Percentiles rank a stretch among this genome's conserved stretches.
Conservation (phyloP, 2,888 invertebrate species). For the Gisinianus flammeolus region DNA sequence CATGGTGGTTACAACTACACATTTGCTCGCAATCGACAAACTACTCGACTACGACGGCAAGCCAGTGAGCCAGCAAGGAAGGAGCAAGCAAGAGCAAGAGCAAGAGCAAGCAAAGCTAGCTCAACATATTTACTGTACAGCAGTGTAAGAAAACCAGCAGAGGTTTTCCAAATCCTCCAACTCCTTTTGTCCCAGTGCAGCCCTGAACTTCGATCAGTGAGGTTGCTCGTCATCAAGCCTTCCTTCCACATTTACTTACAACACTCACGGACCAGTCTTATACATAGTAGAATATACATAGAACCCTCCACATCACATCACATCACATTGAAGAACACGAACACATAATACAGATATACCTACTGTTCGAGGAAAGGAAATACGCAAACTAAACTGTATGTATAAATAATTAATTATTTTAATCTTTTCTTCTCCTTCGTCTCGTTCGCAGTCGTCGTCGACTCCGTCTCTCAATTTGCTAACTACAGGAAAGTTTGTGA, state of each 20-base stretch:
- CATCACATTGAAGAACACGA: too few species aligned
- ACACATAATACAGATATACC: too few species aligned
- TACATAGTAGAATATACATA: not conserved
- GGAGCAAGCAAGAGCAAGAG: not conserved
- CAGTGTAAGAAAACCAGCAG: not conserved
- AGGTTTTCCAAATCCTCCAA: slow-evolving; percentile 23
- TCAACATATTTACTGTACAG: not conserved
- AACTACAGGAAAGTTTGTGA: not conserved
- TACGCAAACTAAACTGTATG: not conserved
- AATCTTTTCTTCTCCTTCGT: not conserved
- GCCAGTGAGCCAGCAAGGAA: not conserved
- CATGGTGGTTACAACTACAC: not conserved
- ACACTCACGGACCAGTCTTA: not conserved
- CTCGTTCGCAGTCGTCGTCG: not conserved
- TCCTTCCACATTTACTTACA: slow-evolving; percentile 18
- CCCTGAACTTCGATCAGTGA: slow-evolving; percentile 29
- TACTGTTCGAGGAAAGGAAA: not conserved
- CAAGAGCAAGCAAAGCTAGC: not conserved
- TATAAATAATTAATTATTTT: slow-evolving; percentile 23
- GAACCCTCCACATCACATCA: not conserved
- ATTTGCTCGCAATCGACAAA: not conserved
- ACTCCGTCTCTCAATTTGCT: not conserved
- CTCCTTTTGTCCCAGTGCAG: slow-evolving; percentile 25
- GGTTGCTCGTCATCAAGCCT: slow-evolving; percentile 27
- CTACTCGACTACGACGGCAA: not conserved